Percentiles rank a stretch among this genome's conserved stretches.
Conservation (phyloP, 2,888 invertebrate genomes). For the Drosophila merina region DNA sequence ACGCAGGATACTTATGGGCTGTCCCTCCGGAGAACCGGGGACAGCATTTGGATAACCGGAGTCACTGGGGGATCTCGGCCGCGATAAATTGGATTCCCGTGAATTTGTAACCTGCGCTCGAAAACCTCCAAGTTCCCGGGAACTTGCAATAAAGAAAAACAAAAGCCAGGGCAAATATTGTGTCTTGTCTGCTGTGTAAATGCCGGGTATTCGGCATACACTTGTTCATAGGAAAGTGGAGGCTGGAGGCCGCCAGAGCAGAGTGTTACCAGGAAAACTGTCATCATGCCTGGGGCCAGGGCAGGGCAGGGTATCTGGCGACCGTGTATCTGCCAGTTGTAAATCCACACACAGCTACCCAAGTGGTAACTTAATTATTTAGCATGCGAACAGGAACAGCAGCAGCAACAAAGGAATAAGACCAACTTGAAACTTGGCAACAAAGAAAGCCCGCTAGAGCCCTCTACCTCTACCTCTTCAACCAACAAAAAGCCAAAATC, state of each 20-base stretch:
- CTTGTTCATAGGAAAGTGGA: constrained; percentile 60
- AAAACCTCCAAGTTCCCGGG: constrained; percentile 51
- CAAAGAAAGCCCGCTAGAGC: constrained; percentile 63
- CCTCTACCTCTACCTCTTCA: neutral
- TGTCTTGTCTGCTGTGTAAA: constrained; percentile 39
- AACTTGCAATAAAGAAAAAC: constrained; percentile 26
- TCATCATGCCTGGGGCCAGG: constrained; percentile 42
- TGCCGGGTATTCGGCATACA: constrained; percentile 29
- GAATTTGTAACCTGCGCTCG: constrained; percentile 75
- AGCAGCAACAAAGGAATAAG: constrained; percentile 29
- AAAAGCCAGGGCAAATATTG: constrained; percentile 38
- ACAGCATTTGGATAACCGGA: constrained; percentile 50
- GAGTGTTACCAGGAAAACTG: constrained; percentile 70
- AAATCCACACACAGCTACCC: constrained; percentile 52
- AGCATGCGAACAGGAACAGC: constrained; percentile 64
- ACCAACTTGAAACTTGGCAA: constrained; percentile 59
- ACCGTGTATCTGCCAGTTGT: constrained; percentile 56
- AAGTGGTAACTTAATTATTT: constrained; percentile 79
- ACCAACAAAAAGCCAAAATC: constrained; percentile 56
- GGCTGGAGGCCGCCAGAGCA: constrained; percentile 48
- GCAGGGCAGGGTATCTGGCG: neutral
- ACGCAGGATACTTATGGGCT: neutral
- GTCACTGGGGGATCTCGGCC: constrained; percentile 36
- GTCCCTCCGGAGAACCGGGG: neutral
- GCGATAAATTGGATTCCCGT: constrained; percentile 74